Conservation (phyloP, 2,888 invertebrate species). For the Schizaphis graminum region DNA sequence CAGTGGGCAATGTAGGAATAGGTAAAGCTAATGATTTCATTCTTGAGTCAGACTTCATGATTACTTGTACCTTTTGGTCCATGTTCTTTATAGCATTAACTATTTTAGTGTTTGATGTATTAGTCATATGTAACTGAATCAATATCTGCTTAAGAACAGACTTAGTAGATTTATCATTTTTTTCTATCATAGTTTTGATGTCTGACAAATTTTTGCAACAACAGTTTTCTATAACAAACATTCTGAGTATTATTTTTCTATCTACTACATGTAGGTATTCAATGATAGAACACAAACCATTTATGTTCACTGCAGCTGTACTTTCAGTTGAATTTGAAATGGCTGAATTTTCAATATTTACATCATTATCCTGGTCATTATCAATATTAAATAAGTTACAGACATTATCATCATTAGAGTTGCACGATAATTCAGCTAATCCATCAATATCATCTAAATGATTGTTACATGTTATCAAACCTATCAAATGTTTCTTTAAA, state of each 20-base stretch:
- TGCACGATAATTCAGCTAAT: too few species aligned
- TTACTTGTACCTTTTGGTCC: conserved; percentile 1
- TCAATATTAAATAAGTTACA: too few species aligned
- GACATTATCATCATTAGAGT: too few species aligned
- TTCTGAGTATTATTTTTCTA: neutral
- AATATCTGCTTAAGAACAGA: conserved; percentile 7
- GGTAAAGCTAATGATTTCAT: conserved; percentile 14
- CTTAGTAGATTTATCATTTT: neutral
- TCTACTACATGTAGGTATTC: neutral
- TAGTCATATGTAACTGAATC: conserved; percentile 13
- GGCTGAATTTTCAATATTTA: too few species aligned
- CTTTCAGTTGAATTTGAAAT: too few species aligned
- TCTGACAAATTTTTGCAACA: neutral
- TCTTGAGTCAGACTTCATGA: neutral
- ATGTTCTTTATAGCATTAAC: conserved; percentile 12
- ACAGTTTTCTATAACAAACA: neutral
- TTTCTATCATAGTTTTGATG: neutral
- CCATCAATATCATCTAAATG: too few species aligned
- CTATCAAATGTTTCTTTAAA: neutral
- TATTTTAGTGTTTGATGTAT: conserved; percentile 14
- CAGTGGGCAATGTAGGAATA: conserved; percentile 9
- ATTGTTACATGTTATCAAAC: neutral
- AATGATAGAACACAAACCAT: too few species aligned
- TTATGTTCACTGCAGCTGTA: too few species aligned
- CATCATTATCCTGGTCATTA: too few species aligned